These are phyloP conservation scores for Pithys albifrons DNA, from an alignment of 2,113 vertebrate genomes.

Conservation along the genomic window DNA sequence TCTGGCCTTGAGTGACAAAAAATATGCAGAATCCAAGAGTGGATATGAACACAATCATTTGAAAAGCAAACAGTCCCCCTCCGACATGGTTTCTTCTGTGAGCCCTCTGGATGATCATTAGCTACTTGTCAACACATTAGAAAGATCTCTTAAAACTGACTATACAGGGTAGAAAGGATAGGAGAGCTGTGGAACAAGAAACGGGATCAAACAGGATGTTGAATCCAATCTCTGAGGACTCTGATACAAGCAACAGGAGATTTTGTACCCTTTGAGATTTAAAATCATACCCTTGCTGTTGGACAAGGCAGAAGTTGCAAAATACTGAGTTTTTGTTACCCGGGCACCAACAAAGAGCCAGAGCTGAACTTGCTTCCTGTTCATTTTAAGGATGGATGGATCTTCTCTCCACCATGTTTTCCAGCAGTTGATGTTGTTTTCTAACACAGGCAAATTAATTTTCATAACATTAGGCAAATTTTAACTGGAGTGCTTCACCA, in stretches of 20 bases:
- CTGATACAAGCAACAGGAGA: neutral
- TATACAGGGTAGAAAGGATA: neutral
- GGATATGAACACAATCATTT: neutral
- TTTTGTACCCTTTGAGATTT: neutral
- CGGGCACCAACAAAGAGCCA: neutral
- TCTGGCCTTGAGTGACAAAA: neutral
- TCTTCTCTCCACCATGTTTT: conserved; percentile 7
- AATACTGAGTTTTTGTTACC: neutral
- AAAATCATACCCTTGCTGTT: neutral
- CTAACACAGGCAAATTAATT: conserved; percentile 31
- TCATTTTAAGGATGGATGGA: neutral
- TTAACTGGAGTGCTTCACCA: conserved; percentile 23
- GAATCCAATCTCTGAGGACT: neutral
- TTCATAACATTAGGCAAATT: conserved; percentile 26
- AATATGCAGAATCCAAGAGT: neutral
- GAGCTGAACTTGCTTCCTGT: conserved; percentile 12
- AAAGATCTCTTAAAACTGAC: neutral
- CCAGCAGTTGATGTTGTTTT: conserved; percentile 38
- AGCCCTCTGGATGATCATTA: neutral
- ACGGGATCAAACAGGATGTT: neutral
- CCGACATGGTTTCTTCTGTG: neutral
- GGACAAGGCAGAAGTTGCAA: neutral
- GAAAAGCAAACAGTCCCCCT: neutral
- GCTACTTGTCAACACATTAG: neutral
- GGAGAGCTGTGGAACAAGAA: neutral